These are phyloP conservation scores for Eueides isabella DNA, from an alignment of 1,140 invertebrate species.

Conservation along the genomic window DNA sequence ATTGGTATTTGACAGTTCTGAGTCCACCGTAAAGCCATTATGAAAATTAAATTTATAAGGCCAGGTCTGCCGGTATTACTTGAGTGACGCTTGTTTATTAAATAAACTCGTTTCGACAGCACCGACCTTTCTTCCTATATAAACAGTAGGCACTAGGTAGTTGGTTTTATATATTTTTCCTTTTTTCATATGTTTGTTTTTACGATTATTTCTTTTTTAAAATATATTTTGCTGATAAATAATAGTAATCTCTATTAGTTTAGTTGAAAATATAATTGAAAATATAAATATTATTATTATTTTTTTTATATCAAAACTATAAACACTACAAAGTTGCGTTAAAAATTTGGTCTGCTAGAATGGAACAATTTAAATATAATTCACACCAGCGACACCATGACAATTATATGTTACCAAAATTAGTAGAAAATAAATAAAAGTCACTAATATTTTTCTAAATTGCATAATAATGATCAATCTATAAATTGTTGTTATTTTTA, in stretches of 20 bases:
- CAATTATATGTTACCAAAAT: no score
- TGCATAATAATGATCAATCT: neutral
- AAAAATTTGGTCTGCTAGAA: no score
- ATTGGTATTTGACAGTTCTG: neutral
- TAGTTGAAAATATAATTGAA: no score
- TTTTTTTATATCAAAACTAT: no score
- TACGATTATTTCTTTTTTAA: no score
- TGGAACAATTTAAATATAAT: no score
- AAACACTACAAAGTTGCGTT: no score
- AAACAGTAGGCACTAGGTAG: neutral
- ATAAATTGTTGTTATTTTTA: neutral
- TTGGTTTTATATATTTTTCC: neutral
- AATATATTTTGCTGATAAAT: no score
- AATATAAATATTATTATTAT: no score
- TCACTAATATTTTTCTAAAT: neutral
- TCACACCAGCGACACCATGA: no score
- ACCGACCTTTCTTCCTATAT: neutral
- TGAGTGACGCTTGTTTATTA: conserved; percentile 2
- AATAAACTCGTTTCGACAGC: conserved; percentile 4
- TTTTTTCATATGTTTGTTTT: neutral
- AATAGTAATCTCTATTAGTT: no score
- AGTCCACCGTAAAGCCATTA: neutral
- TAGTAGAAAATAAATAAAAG: neutral
- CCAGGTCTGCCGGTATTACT: neutral
- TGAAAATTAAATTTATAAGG: neutral